Conservation (phyloP, 53 echinoderm and acorn worm species). For the Echinarachnius parma region DNA sequence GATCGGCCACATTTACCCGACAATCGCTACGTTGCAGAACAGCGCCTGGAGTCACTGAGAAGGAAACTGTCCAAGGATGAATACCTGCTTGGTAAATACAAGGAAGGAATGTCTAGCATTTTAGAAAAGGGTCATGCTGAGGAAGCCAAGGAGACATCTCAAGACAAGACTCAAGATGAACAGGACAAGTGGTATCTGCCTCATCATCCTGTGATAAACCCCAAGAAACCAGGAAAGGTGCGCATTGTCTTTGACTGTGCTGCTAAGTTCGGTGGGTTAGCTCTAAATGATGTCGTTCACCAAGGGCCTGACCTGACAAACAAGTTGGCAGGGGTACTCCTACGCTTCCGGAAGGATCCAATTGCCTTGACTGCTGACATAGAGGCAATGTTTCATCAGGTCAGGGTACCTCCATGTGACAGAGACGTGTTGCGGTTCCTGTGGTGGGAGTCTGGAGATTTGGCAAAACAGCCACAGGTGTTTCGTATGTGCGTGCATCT, state of each 20-base stretch:
- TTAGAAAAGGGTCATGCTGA: too few relatives aligned
- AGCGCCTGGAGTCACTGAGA: slow-evolving; percentile 14
- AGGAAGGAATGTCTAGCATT: slow-evolving; percentile 27
- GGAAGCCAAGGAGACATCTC: too few relatives aligned
- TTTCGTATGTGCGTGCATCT: slow-evolving; percentile 56
- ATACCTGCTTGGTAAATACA: background rate
- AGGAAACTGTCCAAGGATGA: slow-evolving; percentile 18
- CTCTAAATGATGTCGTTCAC: slow-evolving; percentile 16
- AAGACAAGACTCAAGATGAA: too few relatives aligned
- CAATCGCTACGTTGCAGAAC: slow-evolving; percentile 2
- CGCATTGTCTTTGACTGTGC: slow-evolving; percentile 17
- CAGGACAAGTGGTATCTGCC: too few relatives aligned
- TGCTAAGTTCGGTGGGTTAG: background rate
- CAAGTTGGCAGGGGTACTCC: slow-evolving; percentile 30
- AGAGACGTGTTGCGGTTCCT: slow-evolving; percentile 48
- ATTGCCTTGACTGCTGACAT: slow-evolving; percentile 39
- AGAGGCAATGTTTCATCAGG: slow-evolving; percentile 66
- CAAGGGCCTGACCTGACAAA: slow-evolving; percentile 49
- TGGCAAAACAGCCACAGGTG: slow-evolving; percentile 27
- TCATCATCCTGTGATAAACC: background rate
- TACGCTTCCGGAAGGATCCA: slow-evolving; percentile 16
- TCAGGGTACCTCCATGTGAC: slow-evolving; percentile 47
- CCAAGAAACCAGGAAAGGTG: slow-evolving; percentile 9
- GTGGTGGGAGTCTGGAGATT: slow-evolving; percentile 56
- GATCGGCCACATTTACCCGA: background rate